Evolutionary conservation across 2,113 vertebrate genomes (phyloP).

Genomic region (Phylloscopus whistleri): DNA sequence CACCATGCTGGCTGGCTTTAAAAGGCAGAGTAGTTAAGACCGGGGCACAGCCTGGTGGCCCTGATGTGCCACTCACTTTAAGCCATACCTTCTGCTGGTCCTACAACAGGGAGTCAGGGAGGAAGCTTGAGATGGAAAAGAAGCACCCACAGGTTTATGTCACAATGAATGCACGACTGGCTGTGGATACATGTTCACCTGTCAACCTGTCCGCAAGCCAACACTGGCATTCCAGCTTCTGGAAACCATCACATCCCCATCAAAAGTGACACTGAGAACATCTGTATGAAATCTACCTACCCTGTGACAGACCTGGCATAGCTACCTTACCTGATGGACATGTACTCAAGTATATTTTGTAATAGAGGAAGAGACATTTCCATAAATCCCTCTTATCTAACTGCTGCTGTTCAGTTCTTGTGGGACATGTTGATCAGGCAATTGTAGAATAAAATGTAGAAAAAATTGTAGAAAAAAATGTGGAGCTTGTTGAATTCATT

Average conservation of each 20-base stretch:
- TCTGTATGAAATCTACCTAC: background rate
- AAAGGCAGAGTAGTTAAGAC: background rate
- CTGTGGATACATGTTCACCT: background rate
- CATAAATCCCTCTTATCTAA: background rate
- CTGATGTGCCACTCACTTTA: background rate
- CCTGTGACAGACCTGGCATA: background rate
- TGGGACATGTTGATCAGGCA: background rate
- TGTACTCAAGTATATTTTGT: rapidly evolving
- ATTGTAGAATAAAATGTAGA: background rate
- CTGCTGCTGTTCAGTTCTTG: background rate
- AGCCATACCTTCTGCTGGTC: background rate
- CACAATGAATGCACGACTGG: background rate
- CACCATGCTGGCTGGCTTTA: background rate
- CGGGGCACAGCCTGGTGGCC: background rate
- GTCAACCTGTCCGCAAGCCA: background rate
- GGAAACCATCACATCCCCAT: background rate
- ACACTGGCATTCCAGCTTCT: background rate
- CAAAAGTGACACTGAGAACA: background rate
- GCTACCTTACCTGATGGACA: background rate
- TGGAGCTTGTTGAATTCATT: background rate
- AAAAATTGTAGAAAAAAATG: background rate
- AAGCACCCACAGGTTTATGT: background rate
- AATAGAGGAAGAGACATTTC: background rate
- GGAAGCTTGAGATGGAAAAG: background rate
- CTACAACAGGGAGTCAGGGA: background rate